These are phyloP conservation scores for Hirudo medicinalis DNA, from an alignment of 1,140 invertebrate genomes.

Conservation along the genomic window DNA sequence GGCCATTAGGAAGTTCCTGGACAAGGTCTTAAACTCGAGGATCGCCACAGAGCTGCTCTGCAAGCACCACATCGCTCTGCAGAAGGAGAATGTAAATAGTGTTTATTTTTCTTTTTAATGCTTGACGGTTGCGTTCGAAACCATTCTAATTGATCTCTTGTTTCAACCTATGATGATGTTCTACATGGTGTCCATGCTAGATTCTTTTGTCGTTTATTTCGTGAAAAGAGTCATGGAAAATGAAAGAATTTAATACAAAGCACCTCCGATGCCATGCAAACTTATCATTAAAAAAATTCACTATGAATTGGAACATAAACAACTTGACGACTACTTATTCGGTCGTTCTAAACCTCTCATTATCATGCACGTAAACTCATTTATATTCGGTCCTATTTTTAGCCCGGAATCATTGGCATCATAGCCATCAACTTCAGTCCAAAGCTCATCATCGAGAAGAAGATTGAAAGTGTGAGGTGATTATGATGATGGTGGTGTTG, in stretches of 20 bases:
- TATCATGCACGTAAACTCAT: constrained; percentile 14
- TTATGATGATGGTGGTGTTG: not conserved
- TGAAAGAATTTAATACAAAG: too few species aligned
- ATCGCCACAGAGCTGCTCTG: constrained; percentile 48
- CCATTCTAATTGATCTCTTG: too few species aligned
- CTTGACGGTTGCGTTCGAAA: too few species aligned
- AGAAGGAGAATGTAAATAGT: constrained; percentile 43
- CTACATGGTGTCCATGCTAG: too few species aligned
- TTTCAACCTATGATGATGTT: too few species aligned
- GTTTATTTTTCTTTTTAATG: too few species aligned
- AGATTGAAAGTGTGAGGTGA: constrained; percentile 46
- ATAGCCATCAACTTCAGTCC: constrained; percentile 47
- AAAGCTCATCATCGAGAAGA: constrained; percentile 48
- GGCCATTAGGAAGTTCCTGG: constrained; percentile 43
- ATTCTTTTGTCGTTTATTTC: too few species aligned
- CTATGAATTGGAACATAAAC: too few species aligned
- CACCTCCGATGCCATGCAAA: too few species aligned
- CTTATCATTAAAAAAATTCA: too few species aligned
- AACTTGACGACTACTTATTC: too few species aligned
- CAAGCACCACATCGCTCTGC: constrained; percentile 48
- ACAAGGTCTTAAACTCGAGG: constrained; percentile 47
- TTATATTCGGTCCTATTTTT: constrained; percentile 25
- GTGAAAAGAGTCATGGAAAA: too few species aligned
- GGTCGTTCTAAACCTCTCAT: not conserved
- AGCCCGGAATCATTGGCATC: constrained; percentile 52